These are phyloP conservation scores for Atlantisia rogersi DNA, from an alignment of 2,113 vertebrate species.

Conservation along the genomic window DNA sequence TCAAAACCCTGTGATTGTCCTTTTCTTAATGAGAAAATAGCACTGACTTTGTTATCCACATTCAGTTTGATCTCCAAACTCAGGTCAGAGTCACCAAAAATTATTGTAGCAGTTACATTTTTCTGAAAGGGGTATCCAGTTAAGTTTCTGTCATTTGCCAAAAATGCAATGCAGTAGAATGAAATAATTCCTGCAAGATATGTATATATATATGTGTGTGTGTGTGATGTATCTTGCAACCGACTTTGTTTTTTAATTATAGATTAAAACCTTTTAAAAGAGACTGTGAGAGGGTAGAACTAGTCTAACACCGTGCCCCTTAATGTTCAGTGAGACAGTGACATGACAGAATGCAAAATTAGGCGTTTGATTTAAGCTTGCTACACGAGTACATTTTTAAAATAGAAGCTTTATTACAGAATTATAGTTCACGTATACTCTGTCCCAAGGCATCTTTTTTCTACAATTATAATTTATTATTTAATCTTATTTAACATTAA, in stretches of 20 bases:
- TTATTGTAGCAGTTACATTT: background rate
- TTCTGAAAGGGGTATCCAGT: background rate
- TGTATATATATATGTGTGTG: background rate
- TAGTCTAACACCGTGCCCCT: background rate
- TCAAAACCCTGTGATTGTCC: background rate
- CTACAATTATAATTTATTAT: slow-evolving; percentile 21
- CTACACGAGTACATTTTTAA: background rate
- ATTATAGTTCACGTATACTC: background rate
- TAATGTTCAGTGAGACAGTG: background rate
- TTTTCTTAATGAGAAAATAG: background rate
- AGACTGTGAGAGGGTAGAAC: background rate
- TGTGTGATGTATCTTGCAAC: background rate
- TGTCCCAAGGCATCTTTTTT: slow-evolving; percentile 24
- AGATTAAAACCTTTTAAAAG: background rate
- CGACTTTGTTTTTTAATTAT: background rate
- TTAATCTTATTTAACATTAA: slow-evolving; percentile 44
- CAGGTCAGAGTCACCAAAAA: background rate
- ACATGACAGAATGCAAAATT: background rate
- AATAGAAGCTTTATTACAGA: background rate
- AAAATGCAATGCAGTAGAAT: background rate
- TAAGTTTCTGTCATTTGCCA: background rate
- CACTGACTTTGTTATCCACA: background rate
- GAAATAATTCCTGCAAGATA: background rate
- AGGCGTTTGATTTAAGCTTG: background rate
- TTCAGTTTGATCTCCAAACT: background rate